Percentiles rank a stretch among this genome's conserved stretches.
These are phyloP conservation scores for Lasioglossum vierecki DNA, from an alignment of 2,888 invertebrate species.

Conservation along the genomic window DNA sequence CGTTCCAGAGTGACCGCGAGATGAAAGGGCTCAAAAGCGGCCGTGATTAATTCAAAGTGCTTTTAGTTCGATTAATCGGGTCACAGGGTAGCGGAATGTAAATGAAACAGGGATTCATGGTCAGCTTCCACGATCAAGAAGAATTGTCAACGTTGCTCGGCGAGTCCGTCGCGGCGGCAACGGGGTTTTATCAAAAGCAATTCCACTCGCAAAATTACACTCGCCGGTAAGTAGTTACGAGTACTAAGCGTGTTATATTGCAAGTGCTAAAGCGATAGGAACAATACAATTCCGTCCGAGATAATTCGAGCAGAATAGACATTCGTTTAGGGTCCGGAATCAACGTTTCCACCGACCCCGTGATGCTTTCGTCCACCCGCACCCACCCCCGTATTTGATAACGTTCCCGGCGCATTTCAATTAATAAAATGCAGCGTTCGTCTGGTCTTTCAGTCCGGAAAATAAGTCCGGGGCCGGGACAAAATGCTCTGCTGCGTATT, in stretches of 20 bases:
- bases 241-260: not conserved
- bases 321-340: not conserved
- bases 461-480: not conserved
- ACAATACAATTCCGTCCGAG: conserved; percentile 4
- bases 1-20: not conserved
- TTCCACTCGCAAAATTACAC: not conserved
- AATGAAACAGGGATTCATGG: conserved; percentile 3
- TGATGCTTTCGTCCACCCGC: not conserved
- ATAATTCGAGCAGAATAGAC: conserved; percentile 5
- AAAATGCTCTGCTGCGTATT: conserved; percentile 16
- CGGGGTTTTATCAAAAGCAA: conserved; percentile 13
- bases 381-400: conserved; percentile 10
- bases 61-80: conserved; percentile 44
- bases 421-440: conserved; percentile 29
- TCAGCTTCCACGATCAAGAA: conserved; percentile 16
- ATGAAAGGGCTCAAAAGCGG: conserved; percentile 24
- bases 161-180: not conserved
- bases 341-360: not conserved
- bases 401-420: conserved; percentile 17
- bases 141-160: not conserved
- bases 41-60: conserved; percentile 36
- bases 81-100: no score
- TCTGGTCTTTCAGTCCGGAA: not conserved
- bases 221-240: not conserved
- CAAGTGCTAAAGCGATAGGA: not conserved